These are phyloP conservation scores for Craniophora ligustri DNA, from an alignment of 2,888 invertebrate species.

Conservation along the genomic window DNA sequence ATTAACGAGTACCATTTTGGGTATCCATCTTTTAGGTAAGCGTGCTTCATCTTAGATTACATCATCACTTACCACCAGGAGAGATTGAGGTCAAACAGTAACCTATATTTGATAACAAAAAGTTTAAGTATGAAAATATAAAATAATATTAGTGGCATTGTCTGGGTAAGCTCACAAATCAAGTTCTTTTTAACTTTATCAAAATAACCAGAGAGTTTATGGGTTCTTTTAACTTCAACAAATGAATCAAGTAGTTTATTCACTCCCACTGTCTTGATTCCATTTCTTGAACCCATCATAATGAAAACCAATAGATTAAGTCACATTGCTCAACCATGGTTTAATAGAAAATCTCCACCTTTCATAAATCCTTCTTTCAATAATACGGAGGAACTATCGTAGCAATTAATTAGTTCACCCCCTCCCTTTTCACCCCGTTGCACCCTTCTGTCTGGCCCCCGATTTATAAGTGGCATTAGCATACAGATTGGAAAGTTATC, in stretches of 20 bases:
- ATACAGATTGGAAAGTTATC: constrained; percentile 83
- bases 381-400: constrained; percentile 62
- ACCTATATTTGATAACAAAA: no score
- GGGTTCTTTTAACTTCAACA: no score
- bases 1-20: no score
- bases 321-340: constrained; percentile 17
- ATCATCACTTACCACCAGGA: no score
- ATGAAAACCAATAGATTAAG: constrained; percentile 22
- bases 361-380: constrained; percentile 61
- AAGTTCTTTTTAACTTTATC: no score
- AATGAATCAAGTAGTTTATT: not conserved
- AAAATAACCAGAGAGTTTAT: no score
- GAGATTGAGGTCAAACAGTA: no score
- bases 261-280: not conserved
- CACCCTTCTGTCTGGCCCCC: constrained; percentile 46
- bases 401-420: constrained; percentile 64
- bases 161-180: no score
- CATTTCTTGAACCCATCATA: not conserved
- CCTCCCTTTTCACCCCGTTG: constrained; percentile 18
- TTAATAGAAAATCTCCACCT: constrained; percentile 37
- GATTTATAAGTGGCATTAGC: constrained; percentile 76
- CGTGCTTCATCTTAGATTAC: no score
- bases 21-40: no score
- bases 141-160: no score
- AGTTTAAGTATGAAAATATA: no score